Evolutionary conservation across 2,797 vertebrate species (phyloP).

Genomic region (Steatocranus sp.): DNA sequence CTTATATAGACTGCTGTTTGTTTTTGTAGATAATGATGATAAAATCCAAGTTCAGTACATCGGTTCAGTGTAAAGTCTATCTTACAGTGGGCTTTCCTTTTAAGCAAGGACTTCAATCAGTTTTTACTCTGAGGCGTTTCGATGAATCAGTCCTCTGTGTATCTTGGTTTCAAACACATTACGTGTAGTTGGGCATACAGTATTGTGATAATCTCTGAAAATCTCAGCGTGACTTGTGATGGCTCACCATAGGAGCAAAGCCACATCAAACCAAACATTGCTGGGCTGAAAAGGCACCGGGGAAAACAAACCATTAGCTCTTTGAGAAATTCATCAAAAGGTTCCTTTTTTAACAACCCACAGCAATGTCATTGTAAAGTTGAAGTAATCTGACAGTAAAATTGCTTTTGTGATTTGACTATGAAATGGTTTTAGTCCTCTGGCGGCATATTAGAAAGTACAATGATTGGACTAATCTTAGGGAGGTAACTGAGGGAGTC

Average conservation of each 20-base stretch:
- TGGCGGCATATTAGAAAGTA: conserved; percentile 32
- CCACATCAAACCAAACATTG: conserved; percentile 39
- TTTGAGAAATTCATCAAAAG: conserved; percentile 59
- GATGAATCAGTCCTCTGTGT: neutral
- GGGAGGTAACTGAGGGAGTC: conserved; percentile 20
- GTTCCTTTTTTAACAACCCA: conserved; percentile 30
- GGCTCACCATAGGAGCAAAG: conserved; percentile 10
- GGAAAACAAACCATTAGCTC: conserved; percentile 61
- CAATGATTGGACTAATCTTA: conserved; percentile 36
- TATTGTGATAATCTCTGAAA: conserved; percentile 28
- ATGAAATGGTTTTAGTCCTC: conserved; percentile 37
- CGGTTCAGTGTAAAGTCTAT: neutral
- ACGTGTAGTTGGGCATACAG: neutral
- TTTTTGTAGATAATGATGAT: neutral
- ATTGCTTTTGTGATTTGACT: conserved; percentile 47
- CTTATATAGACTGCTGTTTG: neutral
- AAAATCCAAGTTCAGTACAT: conserved; percentile 21
- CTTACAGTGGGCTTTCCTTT: conserved; percentile 15
- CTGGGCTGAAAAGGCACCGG: conserved; percentile 6
- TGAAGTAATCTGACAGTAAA: conserved; percentile 43
- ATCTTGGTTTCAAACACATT: conserved; percentile 13
- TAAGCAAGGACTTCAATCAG: conserved; percentile 17
- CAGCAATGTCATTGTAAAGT: conserved; percentile 45
- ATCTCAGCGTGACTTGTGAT: conserved; percentile 13
- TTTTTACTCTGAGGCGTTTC: conserved; percentile 11